Base-by-base conservation (phyloP, 2,888 invertebrate genomes). In the Ypsolopha sequella region DNA sequence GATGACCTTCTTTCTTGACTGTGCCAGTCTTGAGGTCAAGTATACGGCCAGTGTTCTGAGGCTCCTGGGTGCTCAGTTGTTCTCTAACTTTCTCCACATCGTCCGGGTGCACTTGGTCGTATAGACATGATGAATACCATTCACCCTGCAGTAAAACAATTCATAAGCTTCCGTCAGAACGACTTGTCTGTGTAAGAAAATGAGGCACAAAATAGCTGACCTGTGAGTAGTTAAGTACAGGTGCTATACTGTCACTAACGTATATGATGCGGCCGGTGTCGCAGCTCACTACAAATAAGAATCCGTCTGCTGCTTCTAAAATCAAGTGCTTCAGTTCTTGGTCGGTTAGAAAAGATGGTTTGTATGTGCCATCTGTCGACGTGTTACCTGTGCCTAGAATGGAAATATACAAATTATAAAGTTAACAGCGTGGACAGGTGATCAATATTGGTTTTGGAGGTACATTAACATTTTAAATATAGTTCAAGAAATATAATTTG, bases 271-370 rank as follows among this genome's bases (percentile, higher is more conserved):
- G 90, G 4, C 99, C 99, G 9, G 96, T 95, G 81, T 99, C 99
- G 85, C 99, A 99, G 68, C 97, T 96, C 43, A 97, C 95, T 46
- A 98, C 97, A 62, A 90, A 90, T 51, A 99, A 89, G 84, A 99
- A 99, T 2, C 99, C 99, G 87, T 99, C 99, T 10, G 99, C 99
- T 36, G 99, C 99, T 89, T 99, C 99, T 58, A 99, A 89, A 62
- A 99, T 99, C 63, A 99, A 90, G 87, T 99, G 99, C 79, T 99
- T 99, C 59, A 99, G 87, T 80, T 99, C 99, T 81, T 99, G 98
- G 84, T 99, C 99, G 52, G 99, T 99, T 55, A 99, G 89, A 80
- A 99, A 99, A 10, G 98, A 98, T 24, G 99, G 99, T 73, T 99
- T 99, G 82, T 98, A 99, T 4, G 97, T 95, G 50, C 97, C 97